phyloP scores from a whole-genome alignment of 2,797 vertebrate species.

The Malacoraja senta region DNA sequence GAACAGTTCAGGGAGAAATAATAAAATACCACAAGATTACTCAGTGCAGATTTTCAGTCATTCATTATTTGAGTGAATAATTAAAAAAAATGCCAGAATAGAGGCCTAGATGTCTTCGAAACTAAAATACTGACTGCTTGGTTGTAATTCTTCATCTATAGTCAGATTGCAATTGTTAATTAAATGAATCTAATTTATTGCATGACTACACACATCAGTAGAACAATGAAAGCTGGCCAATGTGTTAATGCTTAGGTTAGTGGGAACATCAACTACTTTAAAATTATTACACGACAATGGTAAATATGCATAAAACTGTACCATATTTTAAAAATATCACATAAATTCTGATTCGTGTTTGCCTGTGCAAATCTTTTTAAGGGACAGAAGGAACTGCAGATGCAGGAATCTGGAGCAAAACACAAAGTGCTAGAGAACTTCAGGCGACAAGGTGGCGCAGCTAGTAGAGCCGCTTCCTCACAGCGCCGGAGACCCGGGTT shows the following conservation, averaged over 20 bases:
- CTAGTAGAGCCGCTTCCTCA: too few species aligned
- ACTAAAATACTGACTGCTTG: neutral
- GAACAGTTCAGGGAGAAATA: neutral
- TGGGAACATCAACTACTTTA: neutral
- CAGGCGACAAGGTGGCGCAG: too few species aligned
- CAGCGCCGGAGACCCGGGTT: too few species aligned
- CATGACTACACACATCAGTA: slow-evolving; percentile 13
- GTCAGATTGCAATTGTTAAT: slow-evolving; percentile 21
- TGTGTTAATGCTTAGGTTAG: neutral
- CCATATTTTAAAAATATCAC: neutral
- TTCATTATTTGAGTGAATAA: neutral
- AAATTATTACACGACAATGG: neutral
- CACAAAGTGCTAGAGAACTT: too few species aligned
- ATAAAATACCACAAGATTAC: neutral
- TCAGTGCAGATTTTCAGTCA: neutral
- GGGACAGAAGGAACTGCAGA: too few species aligned
- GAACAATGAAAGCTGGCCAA: slow-evolving; percentile 17
- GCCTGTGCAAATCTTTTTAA: neutral
- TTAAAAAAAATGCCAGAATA: slow-evolving; percentile 8
- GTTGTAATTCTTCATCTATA: slow-evolving; percentile 18
- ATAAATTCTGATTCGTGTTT: neutral
- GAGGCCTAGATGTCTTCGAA: neutral
- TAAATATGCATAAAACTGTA: neutral
- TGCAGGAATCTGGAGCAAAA: too few species aligned
- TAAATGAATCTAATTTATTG: slow-evolving; percentile 31